phyloP scores from a whole-genome alignment of 2,797 vertebrate species.

The Manis crassicaudata region DNA sequence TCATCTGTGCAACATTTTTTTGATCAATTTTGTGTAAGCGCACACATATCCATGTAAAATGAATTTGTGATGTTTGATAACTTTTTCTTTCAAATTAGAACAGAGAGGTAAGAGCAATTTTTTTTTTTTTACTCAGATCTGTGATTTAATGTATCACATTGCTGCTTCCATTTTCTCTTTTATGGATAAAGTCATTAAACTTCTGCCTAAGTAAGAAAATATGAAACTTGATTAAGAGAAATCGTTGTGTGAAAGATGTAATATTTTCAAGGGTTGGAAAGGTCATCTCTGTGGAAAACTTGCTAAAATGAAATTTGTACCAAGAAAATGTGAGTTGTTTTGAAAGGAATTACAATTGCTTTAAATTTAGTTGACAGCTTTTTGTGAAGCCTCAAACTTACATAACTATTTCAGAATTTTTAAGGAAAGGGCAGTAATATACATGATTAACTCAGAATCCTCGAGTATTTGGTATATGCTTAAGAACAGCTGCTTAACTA shows the following conservation, averaged over 20 bases:
- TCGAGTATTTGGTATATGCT: neutral
- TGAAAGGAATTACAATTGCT: constrained; percentile 8
- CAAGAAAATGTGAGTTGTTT: constrained; percentile 39
- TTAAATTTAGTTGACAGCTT: constrained; percentile 25
- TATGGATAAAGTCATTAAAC: constrained; percentile 6
- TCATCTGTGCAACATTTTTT: neutral
- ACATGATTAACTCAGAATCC: neutral
- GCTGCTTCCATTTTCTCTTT: neutral
- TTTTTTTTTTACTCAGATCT: constrained; percentile 3
- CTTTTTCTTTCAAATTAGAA: constrained; percentile 10
- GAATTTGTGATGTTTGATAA: neutral
- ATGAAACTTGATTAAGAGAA: constrained; percentile 37
- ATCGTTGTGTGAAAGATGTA: constrained; percentile 14
- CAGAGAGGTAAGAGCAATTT: neutral
- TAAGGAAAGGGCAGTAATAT: neutral
- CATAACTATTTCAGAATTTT: constrained; percentile 12
- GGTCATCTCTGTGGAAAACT: constrained; percentile 32
- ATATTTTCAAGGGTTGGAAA: neutral
- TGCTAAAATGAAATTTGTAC: neutral
- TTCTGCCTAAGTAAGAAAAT: neutral
- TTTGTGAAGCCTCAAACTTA: neutral
- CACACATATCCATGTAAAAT: neutral
- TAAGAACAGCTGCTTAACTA: neutral
- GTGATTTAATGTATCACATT: neutral
- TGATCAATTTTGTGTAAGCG: neutral